These are phyloP conservation scores for Acanthurus tractus DNA, from an alignment of 2,797 vertebrate genomes.

Conservation along the genomic window DNA sequence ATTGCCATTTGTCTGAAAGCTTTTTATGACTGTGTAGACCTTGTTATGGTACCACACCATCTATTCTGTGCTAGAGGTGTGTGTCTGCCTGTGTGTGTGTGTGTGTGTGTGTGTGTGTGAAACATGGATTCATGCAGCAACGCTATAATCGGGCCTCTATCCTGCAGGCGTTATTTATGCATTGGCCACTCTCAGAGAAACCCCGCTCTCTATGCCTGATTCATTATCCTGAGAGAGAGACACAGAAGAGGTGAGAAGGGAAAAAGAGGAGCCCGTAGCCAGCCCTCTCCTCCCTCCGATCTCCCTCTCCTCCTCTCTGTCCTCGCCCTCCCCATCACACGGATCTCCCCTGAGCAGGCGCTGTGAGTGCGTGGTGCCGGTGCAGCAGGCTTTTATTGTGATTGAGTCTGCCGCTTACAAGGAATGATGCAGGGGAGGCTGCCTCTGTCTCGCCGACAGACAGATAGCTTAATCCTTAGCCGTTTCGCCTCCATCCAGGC, in stretches of 20 bases:
- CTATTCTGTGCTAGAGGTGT: slow-evolving; percentile 69
- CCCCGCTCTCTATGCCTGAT: slow-evolving; percentile 72
- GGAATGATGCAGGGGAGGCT: slow-evolving; percentile 78
- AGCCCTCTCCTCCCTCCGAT: slow-evolving; percentile 23
- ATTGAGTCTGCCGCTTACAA: slow-evolving; percentile 81
- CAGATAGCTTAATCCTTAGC: slow-evolving; percentile 71
- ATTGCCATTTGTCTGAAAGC: slow-evolving; percentile 86
- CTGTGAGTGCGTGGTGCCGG: slow-evolving; percentile 60
- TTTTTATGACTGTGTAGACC: slow-evolving; percentile 82
- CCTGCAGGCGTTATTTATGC: slow-evolving; percentile 83
- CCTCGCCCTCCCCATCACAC: slow-evolving; percentile 66
- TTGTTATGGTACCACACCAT: slow-evolving; percentile 79
- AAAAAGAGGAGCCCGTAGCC: slow-evolving; percentile 32
- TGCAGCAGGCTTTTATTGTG: slow-evolving; percentile 81
- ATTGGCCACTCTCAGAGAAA: slow-evolving; percentile 78
- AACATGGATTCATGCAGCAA: slow-evolving; percentile 55
- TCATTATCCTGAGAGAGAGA: slow-evolving; percentile 78
- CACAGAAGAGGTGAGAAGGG: slow-evolving; percentile 49
- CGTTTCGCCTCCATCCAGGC: slow-evolving; percentile 37
- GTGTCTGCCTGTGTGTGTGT: slow-evolving; percentile 20
- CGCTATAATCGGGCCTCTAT: slow-evolving; percentile 62
- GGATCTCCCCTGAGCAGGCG: slow-evolving; percentile 73
- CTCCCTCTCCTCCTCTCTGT: slow-evolving; percentile 42
- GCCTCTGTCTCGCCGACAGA: slow-evolving; percentile 68
- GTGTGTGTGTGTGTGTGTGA: slow-evolving; percentile 6